Conservation (phyloP, 2,888 invertebrate species). For the Meliscaeva auricollis region DNA sequence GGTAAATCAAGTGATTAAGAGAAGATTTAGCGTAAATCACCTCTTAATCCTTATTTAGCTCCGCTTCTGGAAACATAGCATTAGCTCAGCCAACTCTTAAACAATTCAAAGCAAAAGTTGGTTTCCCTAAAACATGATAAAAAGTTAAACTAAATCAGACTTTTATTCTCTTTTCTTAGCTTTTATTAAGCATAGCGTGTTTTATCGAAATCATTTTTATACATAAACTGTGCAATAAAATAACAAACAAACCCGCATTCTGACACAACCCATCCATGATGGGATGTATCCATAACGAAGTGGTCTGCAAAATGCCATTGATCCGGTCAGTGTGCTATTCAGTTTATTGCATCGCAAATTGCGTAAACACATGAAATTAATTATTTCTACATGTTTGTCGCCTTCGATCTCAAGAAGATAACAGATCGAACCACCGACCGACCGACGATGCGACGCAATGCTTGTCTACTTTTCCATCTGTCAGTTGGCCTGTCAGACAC, state of each 20-base stretch:
- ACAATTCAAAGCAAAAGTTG: too few relatives aligned
- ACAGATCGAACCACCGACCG: not conserved
- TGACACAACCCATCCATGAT: constrained; percentile 3
- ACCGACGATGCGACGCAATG: not conserved
- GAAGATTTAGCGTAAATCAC: too few relatives aligned
- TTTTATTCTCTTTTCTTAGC: too few relatives aligned
- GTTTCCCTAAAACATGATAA: too few relatives aligned
- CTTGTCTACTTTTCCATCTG: constrained; percentile 24
- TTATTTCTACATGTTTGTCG: constrained; percentile 57
- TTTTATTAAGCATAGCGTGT: not conserved
- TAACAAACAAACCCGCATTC: not conserved
- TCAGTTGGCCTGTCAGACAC: constrained; percentile 33
- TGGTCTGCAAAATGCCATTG: constrained; percentile 67
- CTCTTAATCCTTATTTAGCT: too few relatives aligned
- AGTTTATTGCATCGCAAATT: constrained; percentile 70
- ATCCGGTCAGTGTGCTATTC: constrained; percentile 70
- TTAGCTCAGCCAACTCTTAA: too few relatives aligned
- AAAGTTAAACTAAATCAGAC: too few relatives aligned
- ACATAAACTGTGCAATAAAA: constrained; percentile 7
- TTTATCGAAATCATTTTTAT: not conserved
- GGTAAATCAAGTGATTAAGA: too few relatives aligned
- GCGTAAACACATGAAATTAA: constrained; percentile 67
- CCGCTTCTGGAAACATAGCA: too few relatives aligned
- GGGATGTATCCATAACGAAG: constrained; percentile 23
- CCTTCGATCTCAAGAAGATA: not conserved